These are phyloP conservation scores for Esox lucius DNA, from an alignment of 2,797 vertebrate species.

Conservation along the genomic window DNA sequence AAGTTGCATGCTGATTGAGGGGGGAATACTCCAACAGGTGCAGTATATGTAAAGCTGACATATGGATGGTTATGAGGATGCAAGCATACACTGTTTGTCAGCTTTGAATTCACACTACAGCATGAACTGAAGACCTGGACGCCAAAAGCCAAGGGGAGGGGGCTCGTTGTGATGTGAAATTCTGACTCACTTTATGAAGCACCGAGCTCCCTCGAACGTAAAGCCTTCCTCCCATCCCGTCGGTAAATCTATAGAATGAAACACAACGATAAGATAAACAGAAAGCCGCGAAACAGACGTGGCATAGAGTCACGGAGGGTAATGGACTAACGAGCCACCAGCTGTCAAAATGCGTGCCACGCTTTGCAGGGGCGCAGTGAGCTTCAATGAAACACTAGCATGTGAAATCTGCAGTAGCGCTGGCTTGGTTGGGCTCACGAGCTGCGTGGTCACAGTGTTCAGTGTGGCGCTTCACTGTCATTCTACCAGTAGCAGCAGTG, in stretches of 20 bases:
- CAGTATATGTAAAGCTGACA: background rate
- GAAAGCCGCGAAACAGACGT: constrained; percentile 35
- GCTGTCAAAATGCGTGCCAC: constrained; percentile 21
- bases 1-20: background rate
- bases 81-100: background rate
- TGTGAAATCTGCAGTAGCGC: background rate
- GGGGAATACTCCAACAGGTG: background rate
- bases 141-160: background rate
- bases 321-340: constrained; percentile 15
- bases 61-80: background rate
- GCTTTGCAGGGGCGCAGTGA: background rate
- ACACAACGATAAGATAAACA: constrained; percentile 51
- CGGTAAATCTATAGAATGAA: constrained; percentile 82
- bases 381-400: background rate
- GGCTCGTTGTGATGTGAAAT: constrained; percentile 7
- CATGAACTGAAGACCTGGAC: background rate
- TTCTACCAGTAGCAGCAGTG: background rate
- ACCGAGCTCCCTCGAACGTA: constrained; percentile 96
- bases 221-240: constrained; percentile 99
- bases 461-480: background rate
- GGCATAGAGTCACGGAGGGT: constrained; percentile 17
- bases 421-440: background rate
- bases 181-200: constrained; percentile 95
- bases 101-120: background rate
- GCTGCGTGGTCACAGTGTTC: background rate